Evolutionary conservation across 2,113 vertebrate species (phyloP).

Genomic region (Ellobius talpinus): DNA sequence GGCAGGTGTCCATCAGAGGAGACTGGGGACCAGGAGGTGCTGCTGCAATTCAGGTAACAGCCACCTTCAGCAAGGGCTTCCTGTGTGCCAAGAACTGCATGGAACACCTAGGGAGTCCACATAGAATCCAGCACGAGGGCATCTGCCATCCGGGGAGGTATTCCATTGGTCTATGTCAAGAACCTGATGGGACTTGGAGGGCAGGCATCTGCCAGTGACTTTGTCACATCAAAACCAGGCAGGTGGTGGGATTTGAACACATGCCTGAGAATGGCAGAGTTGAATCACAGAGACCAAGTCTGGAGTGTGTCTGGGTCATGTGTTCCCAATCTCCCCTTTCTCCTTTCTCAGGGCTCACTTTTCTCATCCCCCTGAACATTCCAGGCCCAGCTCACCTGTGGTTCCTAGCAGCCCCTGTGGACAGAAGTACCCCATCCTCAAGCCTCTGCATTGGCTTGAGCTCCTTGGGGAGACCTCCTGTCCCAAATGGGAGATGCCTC

Average conservation of each 20-base stretch:
- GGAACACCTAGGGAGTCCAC: background rate
- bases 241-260: background rate
- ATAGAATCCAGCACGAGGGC: background rate
- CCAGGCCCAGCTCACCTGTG: background rate
- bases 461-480: background rate
- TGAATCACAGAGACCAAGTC: background rate
- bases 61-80: background rate
- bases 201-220: background rate
- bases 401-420: background rate
- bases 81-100: background rate
- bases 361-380: background rate
- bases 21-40: background rate
- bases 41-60: background rate
- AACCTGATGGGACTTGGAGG: background rate
- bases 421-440: background rate
- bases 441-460: background rate
- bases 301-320: background rate
- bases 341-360: background rate
- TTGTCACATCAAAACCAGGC: background rate
- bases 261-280: background rate
- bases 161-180: background rate
- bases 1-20: background rate
- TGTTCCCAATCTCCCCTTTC: background rate
- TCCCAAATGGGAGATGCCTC: background rate
- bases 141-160: background rate